Evolutionary conservation across 2,888 invertebrate genomes (phyloP), one percentile per base, ranked within the genome.

Genomic region (Rotaria magnacalcarata): DNA sequence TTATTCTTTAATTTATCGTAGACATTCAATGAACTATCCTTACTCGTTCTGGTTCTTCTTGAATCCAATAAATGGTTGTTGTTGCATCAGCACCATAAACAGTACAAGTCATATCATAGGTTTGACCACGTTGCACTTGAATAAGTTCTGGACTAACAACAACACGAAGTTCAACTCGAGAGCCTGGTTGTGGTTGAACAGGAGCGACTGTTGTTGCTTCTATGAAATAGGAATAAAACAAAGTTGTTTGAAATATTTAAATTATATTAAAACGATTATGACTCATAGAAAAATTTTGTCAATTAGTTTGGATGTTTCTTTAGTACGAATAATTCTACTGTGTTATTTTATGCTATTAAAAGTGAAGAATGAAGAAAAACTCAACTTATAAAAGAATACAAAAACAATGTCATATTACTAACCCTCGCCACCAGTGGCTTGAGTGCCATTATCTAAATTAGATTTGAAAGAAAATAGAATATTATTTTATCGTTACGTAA

Each of bases 41-140:
- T 80, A 80, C 80, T 47, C 80, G 80, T 80, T 80, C 80, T 7
- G 80, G 80, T n/a, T 80, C 80, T 47, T 80, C 80, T 80, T 80
- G 80, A 47, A 80, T 80, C 80, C 80, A 80, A 47, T 80, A 80
- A 24, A 80, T 43, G 8, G 80, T 24, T 80, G 80, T 80, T 2
- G 14, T 47, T 47, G 80, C 47, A 47, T 47, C 80, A n/a, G 47
- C 80, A 47, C 80, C 80, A n/a, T 80, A 80, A 47, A 80, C 80
- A 14, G 47, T 80, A 47, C 80, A 80, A 47, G 80, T 80, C 0
- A 80, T 43, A n/a, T 43, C 47, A 47, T 80, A 47, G 19, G 47
- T 80, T 80, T 80, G 47, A n/a, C 80, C 80, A 24, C 43, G 43
- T 80, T 80, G 80, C 11, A 80, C 47, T 80, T 80, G 80, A 4